Evolutionary conservation across 2,888 invertebrate species (phyloP).

Genomic region (Drosophila falleni): DNA sequence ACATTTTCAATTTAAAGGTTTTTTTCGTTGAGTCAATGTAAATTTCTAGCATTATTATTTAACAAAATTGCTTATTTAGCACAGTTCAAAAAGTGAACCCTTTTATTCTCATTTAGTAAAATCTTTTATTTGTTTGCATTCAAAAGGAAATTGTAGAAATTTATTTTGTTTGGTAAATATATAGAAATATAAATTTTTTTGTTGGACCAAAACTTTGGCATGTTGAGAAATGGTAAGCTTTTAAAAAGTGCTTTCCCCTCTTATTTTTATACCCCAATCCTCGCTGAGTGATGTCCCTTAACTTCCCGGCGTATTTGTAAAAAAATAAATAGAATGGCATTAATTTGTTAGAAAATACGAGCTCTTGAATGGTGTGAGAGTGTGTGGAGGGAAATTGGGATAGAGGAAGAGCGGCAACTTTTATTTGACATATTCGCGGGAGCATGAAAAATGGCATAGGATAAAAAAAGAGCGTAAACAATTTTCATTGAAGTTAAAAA

Average conservation of each 20-base stretch:
- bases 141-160: constrained; percentile 72
- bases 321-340: constrained; percentile 79
- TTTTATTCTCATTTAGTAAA: constrained; percentile 46
- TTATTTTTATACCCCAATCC: constrained; percentile 9
- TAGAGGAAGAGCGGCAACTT: constrained; percentile 51
- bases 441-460: constrained; percentile 72
- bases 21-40: not conserved
- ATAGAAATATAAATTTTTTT: constrained; percentile 60
- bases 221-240: constrained; percentile 62
- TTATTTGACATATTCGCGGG: constrained; percentile 78
- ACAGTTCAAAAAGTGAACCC: constrained; percentile 18
- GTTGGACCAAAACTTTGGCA: constrained; percentile 63
- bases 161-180: constrained; percentile 70
- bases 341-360: constrained; percentile 73
- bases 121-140: constrained; percentile 64
- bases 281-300: constrained; percentile 31
- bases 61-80: constrained; percentile 19
- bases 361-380: constrained; percentile 25
- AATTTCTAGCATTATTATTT: constrained; percentile 2
- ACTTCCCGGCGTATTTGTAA: constrained; percentile 63
- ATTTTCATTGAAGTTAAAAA: constrained; percentile 72
- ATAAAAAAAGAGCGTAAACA: constrained; percentile 46
- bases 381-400: not conserved
- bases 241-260: constrained; percentile 11
- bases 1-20: not conserved